These are phyloP conservation scores for Amia ocellicauda DNA, from an alignment of 2,113 vertebrate genomes.

Conservation along the genomic window DNA sequence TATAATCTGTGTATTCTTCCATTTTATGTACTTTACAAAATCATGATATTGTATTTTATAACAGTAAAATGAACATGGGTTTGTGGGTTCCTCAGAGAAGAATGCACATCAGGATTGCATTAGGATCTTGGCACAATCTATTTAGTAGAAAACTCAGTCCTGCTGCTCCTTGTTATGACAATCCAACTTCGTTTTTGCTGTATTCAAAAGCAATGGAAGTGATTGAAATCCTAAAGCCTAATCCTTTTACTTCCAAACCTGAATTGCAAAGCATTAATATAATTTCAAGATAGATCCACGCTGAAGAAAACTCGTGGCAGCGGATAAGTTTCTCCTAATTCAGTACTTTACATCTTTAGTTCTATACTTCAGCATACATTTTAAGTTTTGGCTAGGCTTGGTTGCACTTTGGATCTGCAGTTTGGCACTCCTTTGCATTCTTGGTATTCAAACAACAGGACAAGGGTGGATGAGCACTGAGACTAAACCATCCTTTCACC, in stretches of 20 bases:
- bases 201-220: constrained; percentile 30
- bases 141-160: constrained; percentile 25
- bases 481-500: too few species aligned
- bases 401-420: too few species aligned
- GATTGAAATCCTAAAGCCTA: constrained; percentile 10
- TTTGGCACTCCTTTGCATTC: too few species aligned
- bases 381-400: too few species aligned
- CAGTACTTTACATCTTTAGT: not conserved
- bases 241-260: constrained; percentile 14
- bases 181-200: constrained; percentile 31
- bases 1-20: too few species aligned
- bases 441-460: too few species aligned
- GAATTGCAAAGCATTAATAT: constrained; percentile 36
- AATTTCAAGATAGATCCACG: constrained; percentile 28
- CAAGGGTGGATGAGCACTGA: too few species aligned
- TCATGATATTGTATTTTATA: too few species aligned
- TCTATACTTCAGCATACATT: too few species aligned
- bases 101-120: constrained; percentile 44
- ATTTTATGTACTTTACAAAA: too few species aligned
- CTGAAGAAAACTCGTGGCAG: constrained; percentile 31
- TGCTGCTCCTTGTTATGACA: constrained; percentile 23
- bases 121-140: constrained; percentile 29
- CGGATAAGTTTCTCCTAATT: not conserved
- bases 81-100: constrained; percentile 7
- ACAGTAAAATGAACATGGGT: not conserved